Conservation (phyloP, 2,113 vertebrate species). For the Patagioenas fasciata region DNA sequence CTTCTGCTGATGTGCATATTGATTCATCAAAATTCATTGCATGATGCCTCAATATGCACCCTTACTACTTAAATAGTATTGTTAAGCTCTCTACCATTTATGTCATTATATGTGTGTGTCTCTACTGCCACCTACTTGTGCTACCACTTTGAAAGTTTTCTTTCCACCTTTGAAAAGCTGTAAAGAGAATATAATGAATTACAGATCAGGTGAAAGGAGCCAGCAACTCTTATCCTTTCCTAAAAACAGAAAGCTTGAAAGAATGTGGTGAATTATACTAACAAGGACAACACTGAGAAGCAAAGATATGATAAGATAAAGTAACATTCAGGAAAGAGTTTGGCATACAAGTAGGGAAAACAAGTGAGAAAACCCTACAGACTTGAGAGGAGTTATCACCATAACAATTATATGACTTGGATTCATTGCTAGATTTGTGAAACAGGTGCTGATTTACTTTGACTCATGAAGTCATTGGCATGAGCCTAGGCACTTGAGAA, state of each 20-base stretch:
- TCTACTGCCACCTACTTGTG: constrained; percentile 47
- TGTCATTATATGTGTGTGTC: not conserved
- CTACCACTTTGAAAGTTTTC: not conserved
- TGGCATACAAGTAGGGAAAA: not conserved
- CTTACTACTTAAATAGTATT: not conserved
- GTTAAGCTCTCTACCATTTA: fast-evolving
- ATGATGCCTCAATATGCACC: not conserved
- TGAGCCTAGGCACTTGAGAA: not conserved
- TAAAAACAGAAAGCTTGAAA: not conserved
- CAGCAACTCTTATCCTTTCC: not conserved
- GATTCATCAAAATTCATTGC: not conserved
- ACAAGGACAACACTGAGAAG: not conserved
- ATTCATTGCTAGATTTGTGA: not conserved
- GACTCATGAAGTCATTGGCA: not conserved
- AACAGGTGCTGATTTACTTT: not conserved
- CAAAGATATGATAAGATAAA: not conserved
- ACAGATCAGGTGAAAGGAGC: not conserved
- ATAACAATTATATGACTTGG: not conserved
- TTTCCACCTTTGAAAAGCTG: constrained; percentile 33
- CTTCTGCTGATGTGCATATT: not conserved
- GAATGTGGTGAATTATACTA: not conserved
- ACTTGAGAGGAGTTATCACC: not conserved
- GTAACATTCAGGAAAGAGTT: not conserved
- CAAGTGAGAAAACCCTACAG: not conserved
- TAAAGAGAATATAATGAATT: not conserved